Evolutionary conservation across 2,888 invertebrate genomes (phyloP).

Genomic region (Metellina segmentata): DNA sequence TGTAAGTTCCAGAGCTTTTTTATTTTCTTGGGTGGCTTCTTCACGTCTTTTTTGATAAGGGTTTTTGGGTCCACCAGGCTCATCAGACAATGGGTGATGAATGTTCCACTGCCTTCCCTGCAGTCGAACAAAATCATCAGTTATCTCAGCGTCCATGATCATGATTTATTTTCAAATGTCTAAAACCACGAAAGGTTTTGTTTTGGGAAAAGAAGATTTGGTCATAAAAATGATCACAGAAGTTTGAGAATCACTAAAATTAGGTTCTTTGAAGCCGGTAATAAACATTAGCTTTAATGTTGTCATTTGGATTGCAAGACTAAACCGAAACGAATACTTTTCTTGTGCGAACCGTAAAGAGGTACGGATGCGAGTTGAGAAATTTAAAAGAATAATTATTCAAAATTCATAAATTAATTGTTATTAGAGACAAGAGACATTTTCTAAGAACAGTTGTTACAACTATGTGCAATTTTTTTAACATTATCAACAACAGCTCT

Average conservation of each 20-base stretch:
- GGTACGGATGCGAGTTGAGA: too few species aligned
- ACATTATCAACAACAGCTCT: too few species aligned
- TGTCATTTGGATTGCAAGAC: neutral
- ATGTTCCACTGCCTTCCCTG: constrained; percentile 28
- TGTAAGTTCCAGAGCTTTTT: constrained; percentile 33
- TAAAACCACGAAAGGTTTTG: too few species aligned
- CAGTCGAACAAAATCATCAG: constrained; percentile 36
- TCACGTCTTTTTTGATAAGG: constrained; percentile 34
- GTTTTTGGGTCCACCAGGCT: neutral
- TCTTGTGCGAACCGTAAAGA: neutral
- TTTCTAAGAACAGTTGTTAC: too few species aligned
- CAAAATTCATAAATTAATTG: too few species aligned
- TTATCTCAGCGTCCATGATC: constrained; percentile 34
- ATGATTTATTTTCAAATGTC: constrained; percentile 13
- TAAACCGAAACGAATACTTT: constrained; percentile 9
- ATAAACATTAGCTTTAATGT: neutral
- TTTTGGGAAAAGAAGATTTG: too few species aligned
- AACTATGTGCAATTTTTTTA: too few species aligned
- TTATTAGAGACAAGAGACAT: too few species aligned
- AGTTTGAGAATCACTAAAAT: too few species aligned
- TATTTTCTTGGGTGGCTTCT: constrained; percentile 6
- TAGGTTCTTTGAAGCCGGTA: neutral
- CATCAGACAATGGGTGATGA: neutral
- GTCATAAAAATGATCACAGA: too few species aligned
- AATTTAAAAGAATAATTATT: too few species aligned